phyloP scores from a whole-genome alignment of 2,797 vertebrate species.

The Takifugu rubripes region DNA sequence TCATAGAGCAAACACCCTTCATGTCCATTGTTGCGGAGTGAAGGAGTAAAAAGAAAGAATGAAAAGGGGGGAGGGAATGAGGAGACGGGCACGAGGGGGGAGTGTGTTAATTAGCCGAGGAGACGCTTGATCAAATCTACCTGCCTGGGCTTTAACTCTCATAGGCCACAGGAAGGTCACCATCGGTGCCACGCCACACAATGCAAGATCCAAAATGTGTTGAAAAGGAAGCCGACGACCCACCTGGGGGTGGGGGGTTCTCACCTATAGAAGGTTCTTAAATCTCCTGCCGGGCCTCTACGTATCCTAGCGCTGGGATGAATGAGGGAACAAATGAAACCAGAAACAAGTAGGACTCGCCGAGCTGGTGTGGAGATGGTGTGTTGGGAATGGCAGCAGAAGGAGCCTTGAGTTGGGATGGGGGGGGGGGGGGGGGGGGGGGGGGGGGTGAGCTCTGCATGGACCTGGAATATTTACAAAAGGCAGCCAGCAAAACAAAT shows the following conservation, averaged over 20 bases:
- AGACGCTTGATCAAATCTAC: conserved; percentile 28
- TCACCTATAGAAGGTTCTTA: too few species aligned
- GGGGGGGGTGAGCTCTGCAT: too few species aligned
- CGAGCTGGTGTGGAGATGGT: too few species aligned
- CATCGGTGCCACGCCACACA: conserved; percentile 15
- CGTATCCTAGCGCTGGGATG: too few species aligned
- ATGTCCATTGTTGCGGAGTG: conserved; percentile 41
- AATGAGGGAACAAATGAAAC: neutral
- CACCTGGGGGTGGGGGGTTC: too few species aligned
- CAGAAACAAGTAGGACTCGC: conserved; percentile 3
- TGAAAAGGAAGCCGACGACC: neutral
- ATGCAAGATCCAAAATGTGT: conserved; percentile 14
- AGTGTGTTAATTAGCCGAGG: conserved; percentile 39
- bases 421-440: too few species aligned
- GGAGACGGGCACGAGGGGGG: conserved; percentile 2
- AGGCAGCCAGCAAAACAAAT: neutral
- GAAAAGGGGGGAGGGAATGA: conserved; percentile 9
- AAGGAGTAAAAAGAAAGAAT: neutral
- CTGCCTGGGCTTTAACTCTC: conserved; percentile 40
- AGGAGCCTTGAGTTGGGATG: too few species aligned
- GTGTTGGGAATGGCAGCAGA: too few species aligned
- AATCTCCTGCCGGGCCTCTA: too few species aligned
- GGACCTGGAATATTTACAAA: neutral
- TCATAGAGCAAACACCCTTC: conserved; percentile 50
- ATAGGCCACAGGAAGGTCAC: too few species aligned